Evolutionary conservation across 2,888 invertebrate genomes (phyloP).

Genomic region (Drosophila setosimentum): DNA sequence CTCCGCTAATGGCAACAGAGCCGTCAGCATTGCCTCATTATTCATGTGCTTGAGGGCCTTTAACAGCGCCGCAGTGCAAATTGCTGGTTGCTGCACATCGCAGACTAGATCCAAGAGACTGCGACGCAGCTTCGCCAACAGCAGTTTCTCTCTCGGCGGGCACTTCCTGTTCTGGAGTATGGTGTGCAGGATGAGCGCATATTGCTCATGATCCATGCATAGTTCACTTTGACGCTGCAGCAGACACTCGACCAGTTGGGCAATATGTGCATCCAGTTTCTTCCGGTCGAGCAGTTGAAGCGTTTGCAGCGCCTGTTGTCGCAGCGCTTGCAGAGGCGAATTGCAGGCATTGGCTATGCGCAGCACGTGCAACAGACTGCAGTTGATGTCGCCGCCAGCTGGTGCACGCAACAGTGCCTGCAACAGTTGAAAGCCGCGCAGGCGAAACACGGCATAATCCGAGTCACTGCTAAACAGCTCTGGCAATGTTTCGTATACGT

Average conservation of each 20-base stretch:
- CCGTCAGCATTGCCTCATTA: slow-evolving; percentile 59
- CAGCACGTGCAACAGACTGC: slow-evolving; percentile 67
- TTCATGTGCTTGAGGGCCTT: slow-evolving; percentile 77
- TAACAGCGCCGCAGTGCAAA: slow-evolving; percentile 66
- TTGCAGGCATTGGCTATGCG: slow-evolving; percentile 86
- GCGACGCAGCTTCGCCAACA: slow-evolving; percentile 71
- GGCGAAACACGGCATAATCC: slow-evolving; percentile 86
- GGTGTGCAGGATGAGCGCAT: slow-evolving; percentile 88
- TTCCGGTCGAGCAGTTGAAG: slow-evolving; percentile 77
- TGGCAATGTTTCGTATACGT: slow-evolving; percentile 78
- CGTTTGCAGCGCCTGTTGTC: slow-evolving; percentile 87
- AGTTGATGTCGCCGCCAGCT: slow-evolving; percentile 19
- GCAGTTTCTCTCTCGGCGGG: slow-evolving; percentile 54
- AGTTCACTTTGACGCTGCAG: slow-evolving; percentile 87
- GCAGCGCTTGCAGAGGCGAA: slow-evolving; percentile 86
- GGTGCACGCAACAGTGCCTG: slow-evolving; percentile 61
- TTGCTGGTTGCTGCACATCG: slow-evolving; percentile 56
- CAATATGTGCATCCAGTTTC: slow-evolving; percentile 64
- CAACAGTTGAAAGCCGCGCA: slow-evolving; percentile 85
- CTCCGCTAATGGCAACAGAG: slow-evolving; percentile 69
- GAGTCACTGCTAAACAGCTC: slow-evolving; percentile 45
- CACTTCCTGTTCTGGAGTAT: slow-evolving; percentile 84
- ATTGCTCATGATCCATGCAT: slow-evolving; percentile 88
- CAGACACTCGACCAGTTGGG: slow-evolving; percentile 83
- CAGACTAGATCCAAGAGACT: slow-evolving; percentile 58